Percentiles rank a stretch among this genome's conserved stretches.
phyloP scores from a whole-genome alignment of 2,888 invertebrate species.

The Drosophila maculinotata region DNA sequence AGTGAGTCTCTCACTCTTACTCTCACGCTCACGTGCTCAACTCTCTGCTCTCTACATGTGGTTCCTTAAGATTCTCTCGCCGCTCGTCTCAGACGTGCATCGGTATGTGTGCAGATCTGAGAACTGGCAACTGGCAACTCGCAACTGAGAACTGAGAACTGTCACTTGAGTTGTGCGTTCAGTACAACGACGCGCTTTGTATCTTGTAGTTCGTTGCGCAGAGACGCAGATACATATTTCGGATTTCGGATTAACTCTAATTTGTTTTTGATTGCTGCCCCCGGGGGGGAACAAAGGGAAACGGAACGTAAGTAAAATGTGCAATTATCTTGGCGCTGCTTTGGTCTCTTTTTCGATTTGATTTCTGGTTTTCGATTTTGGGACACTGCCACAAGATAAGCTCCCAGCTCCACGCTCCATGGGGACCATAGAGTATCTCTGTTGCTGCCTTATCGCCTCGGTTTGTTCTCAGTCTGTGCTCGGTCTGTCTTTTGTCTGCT shows the following conservation, averaged over 20 bases:
- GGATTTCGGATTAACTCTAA: constrained; percentile 70
- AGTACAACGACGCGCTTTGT: constrained; percentile 69
- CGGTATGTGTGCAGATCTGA: constrained; percentile 30
- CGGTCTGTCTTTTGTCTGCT: constrained; percentile 22
- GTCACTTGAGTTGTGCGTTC: constrained; percentile 49
- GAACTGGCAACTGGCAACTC: too few species aligned
- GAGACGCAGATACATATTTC: constrained; percentile 26
- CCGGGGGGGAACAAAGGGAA: constrained; percentile 29
- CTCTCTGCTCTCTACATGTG: constrained; percentile 21
- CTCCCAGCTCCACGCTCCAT: constrained; percentile 27
- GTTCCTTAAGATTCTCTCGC: constrained; percentile 39
- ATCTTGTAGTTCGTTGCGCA: constrained; percentile 68
- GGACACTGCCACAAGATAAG: constrained; percentile 32
- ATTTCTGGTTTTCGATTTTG: constrained; percentile 30
- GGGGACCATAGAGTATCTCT: constrained; percentile 30
- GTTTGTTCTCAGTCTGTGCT: constrained; percentile 21
- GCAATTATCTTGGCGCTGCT: constrained; percentile 61
- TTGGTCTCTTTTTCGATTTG: constrained; percentile 44
- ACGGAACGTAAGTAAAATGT: constrained; percentile 65
- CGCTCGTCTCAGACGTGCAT: constrained; percentile 54
- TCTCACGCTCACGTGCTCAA: constrained; percentile 11
- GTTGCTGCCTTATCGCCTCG: constrained; percentile 28
- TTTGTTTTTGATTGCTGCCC: constrained; percentile 71
- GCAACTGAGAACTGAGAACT: too few species aligned
- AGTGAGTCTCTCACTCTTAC: constrained; percentile 13